Evolutionary conservation across 2,888 invertebrate genomes (phyloP).

Genomic region (Pandemis cinnamomeana): DNA sequence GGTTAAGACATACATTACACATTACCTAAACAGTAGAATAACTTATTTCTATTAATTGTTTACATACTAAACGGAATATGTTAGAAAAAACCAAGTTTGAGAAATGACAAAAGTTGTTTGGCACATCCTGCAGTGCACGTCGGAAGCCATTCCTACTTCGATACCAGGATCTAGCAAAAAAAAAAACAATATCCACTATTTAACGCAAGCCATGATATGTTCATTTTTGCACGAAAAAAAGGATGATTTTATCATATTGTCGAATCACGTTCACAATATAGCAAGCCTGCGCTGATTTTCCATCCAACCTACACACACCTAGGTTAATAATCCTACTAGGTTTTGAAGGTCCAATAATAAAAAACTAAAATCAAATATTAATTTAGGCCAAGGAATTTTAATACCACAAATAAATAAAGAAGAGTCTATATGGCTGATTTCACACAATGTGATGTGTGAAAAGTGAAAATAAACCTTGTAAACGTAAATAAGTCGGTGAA

Average conservation of each 20-base stretch:
- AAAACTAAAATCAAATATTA: not conserved
- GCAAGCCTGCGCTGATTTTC: not conserved
- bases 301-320: not conserved
- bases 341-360: not conserved
- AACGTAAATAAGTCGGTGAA: not conserved
- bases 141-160: constrained; percentile 16
- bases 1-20: constrained; percentile 79
- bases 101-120: constrained; percentile 61
- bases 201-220: constrained; percentile 58
- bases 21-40: constrained; percentile 79
- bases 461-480: not conserved
- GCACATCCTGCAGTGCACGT: constrained; percentile 56
- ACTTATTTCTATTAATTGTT: constrained; percentile 78
- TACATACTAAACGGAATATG: constrained; percentile 76
- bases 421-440: not conserved
- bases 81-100: constrained; percentile 54
- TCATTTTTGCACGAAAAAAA: constrained; percentile 49
- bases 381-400: not conserved
- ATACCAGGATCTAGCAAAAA: constrained; percentile 1
- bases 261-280: constrained; percentile 41
- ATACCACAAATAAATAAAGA: not conserved
- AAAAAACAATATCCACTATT: constrained; percentile 10
- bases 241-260: constrained; percentile 48
- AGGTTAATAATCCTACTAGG: not conserved
- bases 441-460: not conserved